These are phyloP conservation scores for Cinara cedri DNA, from an alignment of 2,888 invertebrate species.

Conservation along the genomic window DNA sequence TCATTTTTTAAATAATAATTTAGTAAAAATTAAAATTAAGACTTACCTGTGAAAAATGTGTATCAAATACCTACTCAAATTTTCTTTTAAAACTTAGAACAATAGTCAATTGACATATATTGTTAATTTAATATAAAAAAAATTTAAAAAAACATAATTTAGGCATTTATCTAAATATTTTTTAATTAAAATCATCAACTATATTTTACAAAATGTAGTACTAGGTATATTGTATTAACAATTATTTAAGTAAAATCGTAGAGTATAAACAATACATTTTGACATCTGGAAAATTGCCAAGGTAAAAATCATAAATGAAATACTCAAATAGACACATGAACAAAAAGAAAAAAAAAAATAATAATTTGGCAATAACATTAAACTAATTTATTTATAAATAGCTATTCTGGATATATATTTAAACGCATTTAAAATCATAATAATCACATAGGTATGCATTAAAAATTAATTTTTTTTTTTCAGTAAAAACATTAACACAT, in stretches of 20 bases:
- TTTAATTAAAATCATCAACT: background rate
- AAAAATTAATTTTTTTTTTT: background rate
- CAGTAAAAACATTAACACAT: background rate
- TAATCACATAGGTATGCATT: background rate
- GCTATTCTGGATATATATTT: conserved; percentile 22
- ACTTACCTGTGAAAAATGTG: too few relatives aligned
- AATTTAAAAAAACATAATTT: too few relatives aligned
- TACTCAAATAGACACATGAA: background rate
- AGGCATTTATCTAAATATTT: too few relatives aligned
- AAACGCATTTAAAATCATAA: background rate
- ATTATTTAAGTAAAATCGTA: background rate
- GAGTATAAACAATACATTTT: conserved; percentile 23
- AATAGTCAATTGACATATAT: too few relatives aligned
- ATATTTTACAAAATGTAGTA: background rate
- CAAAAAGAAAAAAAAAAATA: conserved; percentile 22
- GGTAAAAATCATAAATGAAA: conserved; percentile 15
- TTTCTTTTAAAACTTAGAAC: too few relatives aligned
- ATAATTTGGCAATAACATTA: conserved; percentile 42
- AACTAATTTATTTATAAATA: conserved; percentile 33
- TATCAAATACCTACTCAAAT: too few relatives aligned
- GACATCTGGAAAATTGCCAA: conserved; percentile 29
- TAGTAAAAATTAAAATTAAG: too few relatives aligned
- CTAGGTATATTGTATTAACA: background rate
- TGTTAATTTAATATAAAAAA: too few relatives aligned
- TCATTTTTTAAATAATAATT: too few relatives aligned